Conservation (phyloP, 53 echinoderm and acorn worm species). For the Hippasteria phrygiana region DNA sequence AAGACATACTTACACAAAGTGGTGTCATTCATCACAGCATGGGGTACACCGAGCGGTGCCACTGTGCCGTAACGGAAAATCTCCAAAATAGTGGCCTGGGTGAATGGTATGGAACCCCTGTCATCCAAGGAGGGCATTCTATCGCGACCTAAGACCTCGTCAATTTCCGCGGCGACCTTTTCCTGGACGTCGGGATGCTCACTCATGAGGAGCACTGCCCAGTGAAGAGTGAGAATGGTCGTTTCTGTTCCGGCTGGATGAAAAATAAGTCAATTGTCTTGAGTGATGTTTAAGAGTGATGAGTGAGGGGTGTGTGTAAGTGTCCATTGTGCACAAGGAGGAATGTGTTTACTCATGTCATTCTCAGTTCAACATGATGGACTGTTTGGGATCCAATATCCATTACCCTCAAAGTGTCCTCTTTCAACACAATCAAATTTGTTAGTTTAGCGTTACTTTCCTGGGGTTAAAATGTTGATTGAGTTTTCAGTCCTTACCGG, state of each 20-base stretch:
- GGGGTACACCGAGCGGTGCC: constrained; percentile 76
- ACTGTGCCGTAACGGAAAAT: constrained; percentile 73
- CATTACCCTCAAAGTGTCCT: no score
- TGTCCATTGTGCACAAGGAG: no score
- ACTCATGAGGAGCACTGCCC: constrained; percentile 75
- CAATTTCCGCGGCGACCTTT: constrained; percentile 79
- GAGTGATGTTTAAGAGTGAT: no score
- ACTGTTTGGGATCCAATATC: no score
- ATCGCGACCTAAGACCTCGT: constrained; percentile 75
- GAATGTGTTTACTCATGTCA: no score
- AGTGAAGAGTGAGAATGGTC: constrained; percentile 76
- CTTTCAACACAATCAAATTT: no score
- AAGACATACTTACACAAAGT: constrained; percentile 51
- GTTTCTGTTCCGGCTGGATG: constrained; percentile 84
- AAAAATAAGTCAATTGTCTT: no score
- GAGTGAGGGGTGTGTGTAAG: no score
- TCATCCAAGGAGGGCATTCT: constrained; percentile 76
- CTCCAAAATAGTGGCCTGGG: constrained; percentile 79
- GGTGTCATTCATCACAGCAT: constrained; percentile 74
- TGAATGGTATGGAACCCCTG: constrained; percentile 75
- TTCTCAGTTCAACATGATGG: no score
- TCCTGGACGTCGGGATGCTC: constrained; percentile 78
- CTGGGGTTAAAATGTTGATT: no score
- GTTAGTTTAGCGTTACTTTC: no score
- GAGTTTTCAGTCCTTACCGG: no score